Evolutionary conservation across 53 echinoderm and acorn worm species (phyloP).

Genomic region (Temnopleurus reevesii): DNA sequence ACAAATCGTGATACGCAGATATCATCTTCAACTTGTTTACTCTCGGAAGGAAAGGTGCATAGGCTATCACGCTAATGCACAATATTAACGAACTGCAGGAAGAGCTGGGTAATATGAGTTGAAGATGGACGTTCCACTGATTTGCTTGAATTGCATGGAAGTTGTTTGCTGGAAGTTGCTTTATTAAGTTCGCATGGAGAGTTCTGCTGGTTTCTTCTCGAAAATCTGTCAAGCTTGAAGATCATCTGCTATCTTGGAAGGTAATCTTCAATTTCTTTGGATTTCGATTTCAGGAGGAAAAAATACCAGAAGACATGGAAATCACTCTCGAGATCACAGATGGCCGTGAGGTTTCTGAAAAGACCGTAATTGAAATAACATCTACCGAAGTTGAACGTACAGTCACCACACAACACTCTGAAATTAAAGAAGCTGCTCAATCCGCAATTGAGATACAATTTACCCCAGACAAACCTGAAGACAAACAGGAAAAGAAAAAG

Average conservation of each 20-base stretch:
- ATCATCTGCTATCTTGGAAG: not conserved
- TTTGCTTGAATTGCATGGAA: not conserved
- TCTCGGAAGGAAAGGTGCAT: not conserved
- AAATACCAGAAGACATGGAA: conserved; percentile 41
- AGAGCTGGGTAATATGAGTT: not conserved
- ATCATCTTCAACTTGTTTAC: not conserved
- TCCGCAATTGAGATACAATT: conserved; percentile 26
- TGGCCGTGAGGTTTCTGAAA: not conserved
- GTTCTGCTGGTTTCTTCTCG: not conserved
- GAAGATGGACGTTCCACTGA: not conserved
- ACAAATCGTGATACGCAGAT: not conserved
- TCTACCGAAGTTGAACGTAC: not conserved
- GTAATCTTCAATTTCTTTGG: not conserved
- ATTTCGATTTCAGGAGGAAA: conserved; percentile 13
- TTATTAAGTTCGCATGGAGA: not conserved
- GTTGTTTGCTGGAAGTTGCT: not conserved
- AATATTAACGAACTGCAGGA: not conserved
- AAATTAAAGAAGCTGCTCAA: conserved; percentile 49
- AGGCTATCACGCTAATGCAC: not conserved
- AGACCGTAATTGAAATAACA: not conserved
- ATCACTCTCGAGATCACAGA: conserved; percentile 29
- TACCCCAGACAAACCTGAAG: conserved; percentile 19
- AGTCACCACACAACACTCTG: not conserved
- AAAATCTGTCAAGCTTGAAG: conserved; percentile 38
- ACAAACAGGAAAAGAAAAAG: conserved; percentile 4